A percentile compares a stretch with the other conserved stretches of the same genome.
Evolutionary conservation across 2,797 vertebrate species (phyloP).

Genomic region (Crocodylus rhombifer): DNA sequence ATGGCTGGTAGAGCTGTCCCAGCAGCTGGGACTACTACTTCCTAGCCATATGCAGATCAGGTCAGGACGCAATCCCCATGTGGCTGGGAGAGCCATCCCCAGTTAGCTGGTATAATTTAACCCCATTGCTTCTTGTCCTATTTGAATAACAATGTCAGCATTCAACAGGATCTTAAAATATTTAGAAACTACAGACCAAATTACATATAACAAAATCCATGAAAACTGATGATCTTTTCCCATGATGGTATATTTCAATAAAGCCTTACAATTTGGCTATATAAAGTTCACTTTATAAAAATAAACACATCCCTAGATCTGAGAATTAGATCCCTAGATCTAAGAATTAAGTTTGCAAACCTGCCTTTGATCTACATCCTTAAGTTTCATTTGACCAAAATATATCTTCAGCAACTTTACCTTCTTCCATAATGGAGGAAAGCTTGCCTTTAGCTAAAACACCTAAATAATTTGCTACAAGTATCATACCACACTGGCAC

Average conservation of each 20-base stretch:
- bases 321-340: not conserved
- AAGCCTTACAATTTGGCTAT: not conserved
- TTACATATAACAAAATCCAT: slow-evolving; percentile 15
- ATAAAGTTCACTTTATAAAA: slow-evolving; percentile 16
- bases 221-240: not conserved
- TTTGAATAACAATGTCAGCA: not conserved
- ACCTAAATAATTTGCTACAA: not conserved
- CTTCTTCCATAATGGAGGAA: not conserved
- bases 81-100: no score
- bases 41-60: no score
- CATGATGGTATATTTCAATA: not conserved
- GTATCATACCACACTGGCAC: not conserved
- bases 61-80: no score
- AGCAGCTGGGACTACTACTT: no score
- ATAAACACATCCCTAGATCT: not conserved
- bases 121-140: no score
- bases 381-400: not conserved
- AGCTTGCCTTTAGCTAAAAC: not conserved
- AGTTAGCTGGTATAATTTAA: no score
- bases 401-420: not conserved
- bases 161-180: not conserved
- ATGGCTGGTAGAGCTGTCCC: no score
- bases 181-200: not conserved
- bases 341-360: not conserved
- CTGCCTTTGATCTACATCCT: not conserved